A percentile compares a stretch with the other conserved stretches of the same genome.
These are phyloP conservation scores for Dyspetes luteomarginatus DNA, from an alignment of 2,888 invertebrate genomes.

Conservation along the genomic window DNA sequence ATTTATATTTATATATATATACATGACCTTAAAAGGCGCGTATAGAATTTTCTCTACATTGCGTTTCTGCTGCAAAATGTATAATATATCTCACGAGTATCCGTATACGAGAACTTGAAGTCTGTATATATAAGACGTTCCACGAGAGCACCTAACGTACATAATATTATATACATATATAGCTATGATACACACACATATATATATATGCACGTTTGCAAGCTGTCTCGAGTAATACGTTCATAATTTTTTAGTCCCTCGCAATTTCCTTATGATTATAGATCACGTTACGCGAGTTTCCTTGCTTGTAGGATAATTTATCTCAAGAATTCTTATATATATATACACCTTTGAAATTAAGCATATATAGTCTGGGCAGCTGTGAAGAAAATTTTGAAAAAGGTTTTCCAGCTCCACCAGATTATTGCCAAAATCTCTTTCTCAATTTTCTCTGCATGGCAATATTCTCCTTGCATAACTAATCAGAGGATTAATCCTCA, in stretches of 20 bases:
- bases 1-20: background rate
- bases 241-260: conserved; percentile 52
- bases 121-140: conserved; percentile 41
- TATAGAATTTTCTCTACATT: background rate
- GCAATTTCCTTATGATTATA: conserved; percentile 62
- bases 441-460: background rate
- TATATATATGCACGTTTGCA: conserved; percentile 7
- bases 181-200: too few relatives aligned
- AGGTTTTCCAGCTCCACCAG: background rate
- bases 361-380: background rate
- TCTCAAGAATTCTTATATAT: conserved; percentile 1
- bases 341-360: background rate
- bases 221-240: conserved; percentile 37
- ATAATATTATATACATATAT: conserved; percentile 42
- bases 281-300: conserved; percentile 55
- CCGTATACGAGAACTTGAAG: conserved; percentile 35
- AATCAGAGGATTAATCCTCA: conserved; percentile 71
- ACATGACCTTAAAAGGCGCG: conserved; percentile 1
- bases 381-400: background rate
- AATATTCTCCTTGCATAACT: conserved; percentile 69
- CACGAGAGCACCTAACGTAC: conserved; percentile 58
- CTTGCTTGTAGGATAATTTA: conserved; percentile 41
- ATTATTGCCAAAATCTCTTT: background rate
- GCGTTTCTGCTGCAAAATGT: conserved; percentile 8
- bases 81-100: conserved; percentile 37